phyloP scores from a whole-genome alignment of 2,113 vertebrate genomes.

The Acanthisitta chloris region DNA sequence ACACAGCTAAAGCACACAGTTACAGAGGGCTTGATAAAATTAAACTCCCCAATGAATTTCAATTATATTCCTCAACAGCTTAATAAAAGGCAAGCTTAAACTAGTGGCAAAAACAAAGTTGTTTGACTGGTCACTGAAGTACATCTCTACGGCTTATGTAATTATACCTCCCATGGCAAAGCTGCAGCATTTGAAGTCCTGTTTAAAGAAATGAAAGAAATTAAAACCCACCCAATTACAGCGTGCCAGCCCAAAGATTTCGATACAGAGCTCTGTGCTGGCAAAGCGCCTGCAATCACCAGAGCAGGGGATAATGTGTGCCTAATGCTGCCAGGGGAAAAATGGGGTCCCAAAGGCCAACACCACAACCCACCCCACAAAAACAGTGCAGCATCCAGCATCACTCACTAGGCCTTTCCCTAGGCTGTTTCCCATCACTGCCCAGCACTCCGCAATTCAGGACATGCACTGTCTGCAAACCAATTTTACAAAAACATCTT shows the following conservation, averaged over 20 bases:
- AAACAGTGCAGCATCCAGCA: background rate
- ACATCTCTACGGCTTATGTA: background rate
- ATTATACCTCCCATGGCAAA: slow-evolving; percentile 2
- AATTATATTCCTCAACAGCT: slow-evolving; percentile 13
- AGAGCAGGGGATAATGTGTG: background rate
- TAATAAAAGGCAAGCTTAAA: slow-evolving; percentile 15
- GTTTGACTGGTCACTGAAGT: slow-evolving; percentile 33
- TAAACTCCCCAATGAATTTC: slow-evolving; percentile 34
- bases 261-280: background rate
- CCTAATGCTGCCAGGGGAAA: background rate
- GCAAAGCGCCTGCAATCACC: background rate
- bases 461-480: background rate
- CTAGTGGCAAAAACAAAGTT: background rate
- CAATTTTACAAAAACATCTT: background rate
- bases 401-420: background rate
- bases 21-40: slow-evolving; percentile 2
- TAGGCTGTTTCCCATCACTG: background rate
- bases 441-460: background rate
- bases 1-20: background rate
- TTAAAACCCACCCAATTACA: background rate
- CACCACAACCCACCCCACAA: background rate
- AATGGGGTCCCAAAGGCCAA: background rate
- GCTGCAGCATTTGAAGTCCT: background rate
- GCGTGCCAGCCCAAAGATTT: background rate
- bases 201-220: slow-evolving; percentile 2